These are phyloP conservation scores for Drosophila malerkotliana DNA, from an alignment of 1,140 invertebrate species.

Conservation along the genomic window DNA sequence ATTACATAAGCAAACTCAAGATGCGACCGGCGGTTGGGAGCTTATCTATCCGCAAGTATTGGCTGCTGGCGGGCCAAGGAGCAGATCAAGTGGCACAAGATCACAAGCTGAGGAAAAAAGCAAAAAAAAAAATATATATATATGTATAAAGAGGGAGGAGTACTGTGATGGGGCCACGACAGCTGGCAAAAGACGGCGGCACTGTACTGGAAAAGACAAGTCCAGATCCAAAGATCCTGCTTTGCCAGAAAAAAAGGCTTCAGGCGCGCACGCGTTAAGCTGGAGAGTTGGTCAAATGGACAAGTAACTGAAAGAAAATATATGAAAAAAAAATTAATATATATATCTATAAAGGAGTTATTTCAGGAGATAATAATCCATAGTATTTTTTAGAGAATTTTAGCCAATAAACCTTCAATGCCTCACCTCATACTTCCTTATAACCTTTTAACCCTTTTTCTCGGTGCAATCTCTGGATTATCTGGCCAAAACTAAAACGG, in stretches of 20 bases:
- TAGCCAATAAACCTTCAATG: no score
- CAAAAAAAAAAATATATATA: not conserved
- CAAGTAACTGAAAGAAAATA: conserved; percentile 4
- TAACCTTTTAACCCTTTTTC: not conserved
- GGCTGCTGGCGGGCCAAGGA: conserved; percentile 43
- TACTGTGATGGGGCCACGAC: conserved; percentile 33
- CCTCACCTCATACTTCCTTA: no score
- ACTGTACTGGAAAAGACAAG: conserved; percentile 56
- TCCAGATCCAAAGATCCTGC: conserved; percentile 22
- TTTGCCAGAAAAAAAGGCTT: conserved; percentile 35
- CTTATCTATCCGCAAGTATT: conserved; percentile 42
- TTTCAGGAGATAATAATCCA: not conserved
- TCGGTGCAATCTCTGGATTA: conserved; percentile 7
- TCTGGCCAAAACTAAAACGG: conserved; percentile 51
- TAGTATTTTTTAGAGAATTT: no score
- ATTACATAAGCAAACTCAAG: conserved; percentile 75
- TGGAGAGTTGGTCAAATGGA: conserved; percentile 31
- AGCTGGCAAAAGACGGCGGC: conserved; percentile 78
- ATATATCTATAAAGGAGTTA: not conserved
- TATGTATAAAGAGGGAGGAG: conserved; percentile 26
- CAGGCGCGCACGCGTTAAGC: conserved; percentile 61
- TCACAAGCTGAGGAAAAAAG: conserved; percentile 32
- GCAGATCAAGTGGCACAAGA: conserved; percentile 73
- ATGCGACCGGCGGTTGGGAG: conserved; percentile 36
- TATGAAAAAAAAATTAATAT: not conserved